Conservation (phyloP, 2,888 invertebrate species). For the Dugesia japonica region DNA sequence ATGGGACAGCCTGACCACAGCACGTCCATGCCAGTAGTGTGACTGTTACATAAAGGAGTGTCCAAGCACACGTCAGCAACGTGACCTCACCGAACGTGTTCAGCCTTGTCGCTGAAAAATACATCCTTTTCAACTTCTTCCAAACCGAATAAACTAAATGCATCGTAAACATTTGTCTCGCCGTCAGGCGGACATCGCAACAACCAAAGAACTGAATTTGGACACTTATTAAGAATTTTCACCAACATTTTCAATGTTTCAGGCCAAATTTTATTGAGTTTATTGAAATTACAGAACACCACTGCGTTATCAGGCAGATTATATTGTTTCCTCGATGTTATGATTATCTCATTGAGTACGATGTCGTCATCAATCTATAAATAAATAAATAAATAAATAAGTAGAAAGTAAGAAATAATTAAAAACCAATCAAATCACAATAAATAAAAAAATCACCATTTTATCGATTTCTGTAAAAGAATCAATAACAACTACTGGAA, state of each 20-base stretch:
- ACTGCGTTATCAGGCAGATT: conserved; percentile 80
- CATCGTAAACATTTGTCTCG: conserved; percentile 53
- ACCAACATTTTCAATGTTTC: conserved; percentile 78
- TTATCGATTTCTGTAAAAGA: not conserved
- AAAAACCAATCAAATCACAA: too few relatives aligned
- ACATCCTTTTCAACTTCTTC: conserved; percentile 40
- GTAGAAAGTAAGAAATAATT: too few relatives aligned
- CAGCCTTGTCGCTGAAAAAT: conserved; percentile 45
- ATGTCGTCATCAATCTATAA: not conserved
- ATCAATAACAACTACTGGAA: not conserved
- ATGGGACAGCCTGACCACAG: conserved; percentile 99
- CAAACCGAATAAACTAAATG: conserved; percentile 64
- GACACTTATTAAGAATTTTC: conserved; percentile 73
- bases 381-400: too few relatives aligned
- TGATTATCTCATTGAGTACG: not conserved
- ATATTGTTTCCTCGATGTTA: conserved; percentile 76
- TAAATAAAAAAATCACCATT: not conserved
- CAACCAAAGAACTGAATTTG: conserved; percentile 81
- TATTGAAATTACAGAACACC: conserved; percentile 96
- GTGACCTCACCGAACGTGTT: conserved; percentile 89
- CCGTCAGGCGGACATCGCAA: conserved; percentile 69
- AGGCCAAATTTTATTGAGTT: conserved; percentile 93
- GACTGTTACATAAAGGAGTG: conserved; percentile 93
- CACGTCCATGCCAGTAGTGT: conserved; percentile 97
- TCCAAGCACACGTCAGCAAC: conserved; percentile 91